Evolutionary conservation across 2,113 vertebrate genomes (phyloP).

Genomic region (Corythaixoides concolor): DNA sequence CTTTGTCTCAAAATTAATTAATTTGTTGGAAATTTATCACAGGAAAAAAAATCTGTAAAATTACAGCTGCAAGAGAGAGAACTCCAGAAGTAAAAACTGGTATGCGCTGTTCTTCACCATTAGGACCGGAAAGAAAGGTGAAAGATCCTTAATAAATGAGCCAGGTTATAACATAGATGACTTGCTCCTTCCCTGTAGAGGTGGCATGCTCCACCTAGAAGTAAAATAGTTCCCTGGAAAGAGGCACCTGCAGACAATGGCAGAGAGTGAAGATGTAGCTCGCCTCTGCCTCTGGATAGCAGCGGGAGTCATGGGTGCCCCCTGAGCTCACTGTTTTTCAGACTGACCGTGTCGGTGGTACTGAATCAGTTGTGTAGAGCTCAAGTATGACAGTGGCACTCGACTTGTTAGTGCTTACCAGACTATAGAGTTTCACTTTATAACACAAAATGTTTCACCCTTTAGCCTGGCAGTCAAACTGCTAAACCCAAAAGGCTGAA

Average conservation of each 20-base stretch:
- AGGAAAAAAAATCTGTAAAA: conserved; percentile 68
- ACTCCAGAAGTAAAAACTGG: conserved; percentile 9
- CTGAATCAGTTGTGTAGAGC: background rate
- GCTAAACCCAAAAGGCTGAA: background rate
- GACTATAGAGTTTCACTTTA: background rate
- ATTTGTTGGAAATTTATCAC: conserved; percentile 57
- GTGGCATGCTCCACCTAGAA: background rate
- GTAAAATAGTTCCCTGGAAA: background rate
- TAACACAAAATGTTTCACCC: background rate
- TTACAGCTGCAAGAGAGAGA: conserved; percentile 64
- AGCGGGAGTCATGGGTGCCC: background rate
- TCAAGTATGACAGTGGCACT: background rate
- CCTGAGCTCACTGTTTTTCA: background rate
- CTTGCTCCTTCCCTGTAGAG: background rate
- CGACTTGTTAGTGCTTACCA: background rate
- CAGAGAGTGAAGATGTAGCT: background rate
- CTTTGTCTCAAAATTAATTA: conserved; percentile 20
- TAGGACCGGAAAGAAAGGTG: conserved; percentile 64
- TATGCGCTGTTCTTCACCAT: background rate
- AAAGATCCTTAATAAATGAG: conserved; percentile 33
- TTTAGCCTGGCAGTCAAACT: background rate
- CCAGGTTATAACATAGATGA: background rate
- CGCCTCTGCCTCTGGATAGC: background rate
- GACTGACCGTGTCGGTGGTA: background rate
- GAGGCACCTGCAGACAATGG: background rate